These are phyloP conservation scores for Drosophila neocordata DNA, from an alignment of 1,140 invertebrate species.

Conservation along the genomic window DNA sequence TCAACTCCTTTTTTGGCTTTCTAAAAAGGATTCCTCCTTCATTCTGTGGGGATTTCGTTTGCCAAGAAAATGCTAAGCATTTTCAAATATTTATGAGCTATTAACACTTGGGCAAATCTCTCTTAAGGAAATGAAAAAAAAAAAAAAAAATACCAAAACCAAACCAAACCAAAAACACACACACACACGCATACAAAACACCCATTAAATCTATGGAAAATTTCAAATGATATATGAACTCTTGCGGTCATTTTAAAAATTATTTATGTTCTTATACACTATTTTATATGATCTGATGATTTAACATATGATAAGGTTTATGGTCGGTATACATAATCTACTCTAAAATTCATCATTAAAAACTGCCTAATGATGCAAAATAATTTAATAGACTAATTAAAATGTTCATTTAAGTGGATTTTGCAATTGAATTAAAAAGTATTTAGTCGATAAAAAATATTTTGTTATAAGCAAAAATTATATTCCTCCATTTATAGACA, in stretches of 20 bases:
- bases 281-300: background rate
- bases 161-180: background rate
- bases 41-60: conserved; percentile 4
- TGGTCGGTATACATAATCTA: background rate
- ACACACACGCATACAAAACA: background rate
- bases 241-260: conserved; percentile 58
- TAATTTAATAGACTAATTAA: background rate
- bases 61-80: conserved; percentile 74
- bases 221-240: conserved; percentile 59
- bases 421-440: background rate
- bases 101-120: conserved; percentile 73
- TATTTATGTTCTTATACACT: conserved; percentile 40
- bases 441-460: too few relatives aligned
- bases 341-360: background rate
- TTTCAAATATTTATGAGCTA: conserved; percentile 81
- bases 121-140: conserved; percentile 35
- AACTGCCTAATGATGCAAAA: background rate
- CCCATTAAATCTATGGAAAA: conserved; percentile 23
- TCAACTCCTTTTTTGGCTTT: conserved; percentile 16
- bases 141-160: background rate
- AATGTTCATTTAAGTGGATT: background rate
- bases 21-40: conserved; percentile 41
- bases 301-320: background rate
- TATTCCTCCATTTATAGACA: too few relatives aligned
- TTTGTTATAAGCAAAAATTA: too few relatives aligned